These are phyloP conservation scores for Diorhabda carinulata DNA, from an alignment of 1,140 invertebrate genomes.

Conservation along the genomic window DNA sequence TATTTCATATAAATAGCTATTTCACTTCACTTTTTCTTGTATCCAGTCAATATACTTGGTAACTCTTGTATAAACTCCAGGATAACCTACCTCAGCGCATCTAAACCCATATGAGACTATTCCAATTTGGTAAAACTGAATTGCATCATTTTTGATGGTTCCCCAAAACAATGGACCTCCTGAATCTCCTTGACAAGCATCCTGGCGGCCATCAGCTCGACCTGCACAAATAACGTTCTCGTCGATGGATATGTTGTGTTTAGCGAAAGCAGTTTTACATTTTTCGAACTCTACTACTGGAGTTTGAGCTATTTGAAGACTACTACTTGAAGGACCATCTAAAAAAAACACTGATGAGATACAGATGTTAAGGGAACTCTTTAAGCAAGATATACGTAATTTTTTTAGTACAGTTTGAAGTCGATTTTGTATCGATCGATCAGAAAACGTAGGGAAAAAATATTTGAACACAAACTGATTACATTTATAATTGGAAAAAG, in stretches of 20 bases:
- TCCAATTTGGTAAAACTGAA: conserved; percentile 57
- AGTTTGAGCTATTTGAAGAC: conserved; percentile 65
- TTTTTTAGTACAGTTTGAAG: too few species aligned
- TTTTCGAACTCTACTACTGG: conserved; percentile 60
- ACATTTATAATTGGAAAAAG: too few species aligned
- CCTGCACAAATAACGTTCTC: conserved; percentile 73
- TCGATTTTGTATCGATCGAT: too few species aligned
- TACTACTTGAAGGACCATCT: conserved; percentile 63
- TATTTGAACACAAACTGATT: too few species aligned
- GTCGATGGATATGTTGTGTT: conserved; percentile 57
- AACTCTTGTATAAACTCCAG: conserved; percentile 76
- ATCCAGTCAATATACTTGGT: conserved; percentile 63
- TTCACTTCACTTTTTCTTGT: conserved; percentile 40
- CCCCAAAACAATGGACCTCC: conserved; percentile 75
- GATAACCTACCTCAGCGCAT: conserved; percentile 68
- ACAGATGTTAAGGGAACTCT: not conserved
- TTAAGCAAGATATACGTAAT: too few species aligned
- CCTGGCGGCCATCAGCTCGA: conserved; percentile 64
- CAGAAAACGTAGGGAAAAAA: too few species aligned
- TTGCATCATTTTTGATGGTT: conserved; percentile 36
- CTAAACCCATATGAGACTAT: conserved; percentile 70
- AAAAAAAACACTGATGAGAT: conserved; percentile 4
- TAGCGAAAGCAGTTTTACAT: conserved; percentile 60
- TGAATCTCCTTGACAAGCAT: conserved; percentile 83
- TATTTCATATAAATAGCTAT: too few species aligned